Percentiles rank a stretch among this genome's conserved stretches.
Conservation (phyloP, 2,888 invertebrate genomes). For the Amphiduros pacificus region DNA sequence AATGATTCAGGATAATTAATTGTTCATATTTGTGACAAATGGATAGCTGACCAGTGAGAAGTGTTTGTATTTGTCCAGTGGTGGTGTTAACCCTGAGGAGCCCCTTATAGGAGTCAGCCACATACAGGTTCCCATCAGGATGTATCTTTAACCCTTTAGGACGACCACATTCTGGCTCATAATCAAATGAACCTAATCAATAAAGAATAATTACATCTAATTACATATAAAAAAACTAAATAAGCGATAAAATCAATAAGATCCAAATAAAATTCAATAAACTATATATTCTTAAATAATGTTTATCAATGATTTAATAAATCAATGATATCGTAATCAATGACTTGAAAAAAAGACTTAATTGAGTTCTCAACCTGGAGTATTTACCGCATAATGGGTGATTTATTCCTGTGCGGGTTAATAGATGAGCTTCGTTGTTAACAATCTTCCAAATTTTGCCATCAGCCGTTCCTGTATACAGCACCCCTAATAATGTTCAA, state of each 20-base stretch:
- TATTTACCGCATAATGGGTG: constrained; percentile 1
- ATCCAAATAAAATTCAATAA: too few species aligned
- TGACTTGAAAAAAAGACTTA: too few species aligned
- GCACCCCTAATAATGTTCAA: too few species aligned
- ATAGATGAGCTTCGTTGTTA: constrained; percentile 1
- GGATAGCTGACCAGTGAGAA: neutral
- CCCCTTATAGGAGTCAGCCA: constrained; percentile 1
- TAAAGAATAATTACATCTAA: neutral
- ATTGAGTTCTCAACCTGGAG: too few species aligned
- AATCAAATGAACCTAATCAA: neutral
- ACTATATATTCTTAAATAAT: too few species aligned
- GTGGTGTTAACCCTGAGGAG: neutral
- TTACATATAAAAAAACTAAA: too few species aligned
- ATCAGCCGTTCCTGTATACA: constrained; percentile 6
- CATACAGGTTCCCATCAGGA: neutral
- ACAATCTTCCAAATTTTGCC: constrained; percentile 7
- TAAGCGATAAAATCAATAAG: too few species aligned
- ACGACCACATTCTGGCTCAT: constrained; percentile 8
- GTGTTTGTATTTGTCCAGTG: neutral
- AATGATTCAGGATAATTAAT: neutral
- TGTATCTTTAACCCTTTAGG: constrained; percentile 8
- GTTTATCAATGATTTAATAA: too few species aligned
- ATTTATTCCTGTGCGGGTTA: neutral
- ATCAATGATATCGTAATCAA: too few species aligned
- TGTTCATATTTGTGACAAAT: neutral